A percentile compares a stretch with the other conserved stretches of the same genome.
Evolutionary conservation across 2,797 vertebrate species (phyloP).

Genomic region (Chaunax sp.): DNA sequence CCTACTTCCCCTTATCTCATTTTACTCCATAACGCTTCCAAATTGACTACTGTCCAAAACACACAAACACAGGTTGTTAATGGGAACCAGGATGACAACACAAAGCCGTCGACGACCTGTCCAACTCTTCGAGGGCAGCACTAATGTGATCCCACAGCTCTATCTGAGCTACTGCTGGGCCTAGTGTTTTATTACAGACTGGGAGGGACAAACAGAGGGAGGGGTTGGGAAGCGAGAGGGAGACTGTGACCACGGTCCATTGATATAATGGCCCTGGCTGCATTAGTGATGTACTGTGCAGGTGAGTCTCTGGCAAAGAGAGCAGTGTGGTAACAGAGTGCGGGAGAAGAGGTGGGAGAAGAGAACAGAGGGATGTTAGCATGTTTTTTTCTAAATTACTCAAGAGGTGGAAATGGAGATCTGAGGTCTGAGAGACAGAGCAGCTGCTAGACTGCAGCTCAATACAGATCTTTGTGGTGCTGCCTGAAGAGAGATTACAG

Average conservation of each 20-base stretch:
- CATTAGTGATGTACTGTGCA: constrained; percentile 74
- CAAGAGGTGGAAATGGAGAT: constrained; percentile 64
- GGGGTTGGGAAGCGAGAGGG: constrained; percentile 60
- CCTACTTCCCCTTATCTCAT: constrained; percentile 54
- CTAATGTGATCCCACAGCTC: constrained; percentile 84
- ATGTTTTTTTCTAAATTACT: constrained; percentile 57
- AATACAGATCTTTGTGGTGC: constrained; percentile 69
- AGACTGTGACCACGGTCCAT: constrained; percentile 67
- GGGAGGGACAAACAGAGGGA: constrained; percentile 61
- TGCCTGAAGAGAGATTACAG: constrained; percentile 72
- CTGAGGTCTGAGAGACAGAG: constrained; percentile 59
- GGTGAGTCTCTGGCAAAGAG: constrained; percentile 58
- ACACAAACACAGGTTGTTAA: constrained; percentile 67
- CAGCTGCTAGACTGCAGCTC: constrained; percentile 62
- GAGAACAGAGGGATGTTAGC: constrained; percentile 46
- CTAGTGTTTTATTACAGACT: constrained; percentile 81
- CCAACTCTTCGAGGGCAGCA: constrained; percentile 76
- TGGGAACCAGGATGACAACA: constrained; percentile 75
- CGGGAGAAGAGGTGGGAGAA: constrained; percentile 11
- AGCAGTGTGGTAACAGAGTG: constrained; percentile 14
- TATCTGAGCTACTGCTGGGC: constrained; percentile 75
- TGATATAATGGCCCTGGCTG: constrained; percentile 74
- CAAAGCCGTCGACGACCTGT: constrained; percentile 81
- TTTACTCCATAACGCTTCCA: constrained; percentile 45
- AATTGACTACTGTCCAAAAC: constrained; percentile 37